phyloP scores from a whole-genome alignment of 2,888 invertebrate genomes.

The Drosophila parthenogenetica region DNA sequence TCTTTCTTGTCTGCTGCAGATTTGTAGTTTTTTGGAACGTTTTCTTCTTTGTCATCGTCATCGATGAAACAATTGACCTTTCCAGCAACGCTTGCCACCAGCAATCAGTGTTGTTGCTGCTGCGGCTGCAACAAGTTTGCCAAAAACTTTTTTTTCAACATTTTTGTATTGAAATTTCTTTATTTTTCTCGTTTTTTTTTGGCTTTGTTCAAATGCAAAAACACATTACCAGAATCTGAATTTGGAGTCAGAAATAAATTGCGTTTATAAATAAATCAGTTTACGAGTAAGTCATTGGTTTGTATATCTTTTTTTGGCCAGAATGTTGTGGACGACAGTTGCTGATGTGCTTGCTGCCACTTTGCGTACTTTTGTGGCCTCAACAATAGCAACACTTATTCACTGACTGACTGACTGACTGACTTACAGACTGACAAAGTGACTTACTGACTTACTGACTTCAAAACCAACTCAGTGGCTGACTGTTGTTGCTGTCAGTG shows the following conservation, averaged over 20 bases:
- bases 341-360: conserved; percentile 34
- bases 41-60: conserved; percentile 68
- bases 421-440: conserved; percentile 27
- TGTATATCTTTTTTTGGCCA: conserved; percentile 24
- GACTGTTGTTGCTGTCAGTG: conserved; percentile 34
- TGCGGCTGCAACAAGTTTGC: conserved; percentile 72
- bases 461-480: conserved; percentile 8
- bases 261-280: conserved; percentile 78
- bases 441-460: conserved; percentile 26
- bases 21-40: conserved; percentile 41
- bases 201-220: conserved; percentile 60
- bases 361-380: conserved; percentile 28
- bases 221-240: conserved; percentile 14
- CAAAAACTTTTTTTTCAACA: conserved; percentile 63
- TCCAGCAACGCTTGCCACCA: conserved; percentile 34
- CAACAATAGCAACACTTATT: conserved; percentile 14
- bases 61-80: conserved; percentile 75
- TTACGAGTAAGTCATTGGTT: conserved; percentile 47
- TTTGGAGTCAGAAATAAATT: conserved; percentile 58
- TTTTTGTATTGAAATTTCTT: conserved; percentile 63
- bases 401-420: conserved; percentile 23
- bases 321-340: conserved; percentile 56
- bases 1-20: conserved; percentile 23
- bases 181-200: conserved; percentile 29
- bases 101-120: conserved; percentile 18